Conservation (phyloP, 2,797 vertebrate genomes). For the Gymnodraco acuticeps region DNA sequence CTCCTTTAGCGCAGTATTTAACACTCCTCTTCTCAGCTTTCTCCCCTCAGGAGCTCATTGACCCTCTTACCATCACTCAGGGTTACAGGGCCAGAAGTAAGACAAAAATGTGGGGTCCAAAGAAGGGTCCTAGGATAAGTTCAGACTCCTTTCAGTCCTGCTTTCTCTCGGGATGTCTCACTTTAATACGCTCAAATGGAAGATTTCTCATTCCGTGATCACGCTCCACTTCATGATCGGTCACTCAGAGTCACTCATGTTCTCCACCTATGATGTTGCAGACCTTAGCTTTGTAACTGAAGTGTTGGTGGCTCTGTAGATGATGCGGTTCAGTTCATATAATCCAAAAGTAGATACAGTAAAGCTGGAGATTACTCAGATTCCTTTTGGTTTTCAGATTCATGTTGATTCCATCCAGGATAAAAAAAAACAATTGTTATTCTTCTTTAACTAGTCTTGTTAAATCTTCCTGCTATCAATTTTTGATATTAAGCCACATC, state of each 20-base stretch:
- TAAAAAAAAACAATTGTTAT: conserved; percentile 18
- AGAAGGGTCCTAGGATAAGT: conserved; percentile 31
- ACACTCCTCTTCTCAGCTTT: conserved; percentile 8
- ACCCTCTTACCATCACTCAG: conserved; percentile 18
- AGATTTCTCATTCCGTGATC: conserved; percentile 20
- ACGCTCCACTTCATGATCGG: conserved; percentile 32
- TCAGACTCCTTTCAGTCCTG: conserved; percentile 37
- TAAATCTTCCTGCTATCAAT: conserved; percentile 32
- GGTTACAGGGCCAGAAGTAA: conserved; percentile 16
- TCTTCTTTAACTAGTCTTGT: conserved; percentile 14
- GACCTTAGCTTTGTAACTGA: conserved; percentile 8
- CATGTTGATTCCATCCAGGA: conserved; percentile 13
- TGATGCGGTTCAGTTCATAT: background rate
- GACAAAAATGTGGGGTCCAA: conserved; percentile 2
- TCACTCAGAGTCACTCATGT: conserved; percentile 31
- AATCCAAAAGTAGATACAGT: conserved; percentile 24
- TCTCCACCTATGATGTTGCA: conserved; percentile 16
- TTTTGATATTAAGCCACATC: conserved; percentile 40
- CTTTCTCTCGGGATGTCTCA: conserved; percentile 11
- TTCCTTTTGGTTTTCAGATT: conserved; percentile 10
- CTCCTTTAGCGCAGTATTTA: conserved; percentile 16
- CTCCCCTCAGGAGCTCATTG: conserved; percentile 2
- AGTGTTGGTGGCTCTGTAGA: background rate
- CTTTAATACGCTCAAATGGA: conserved; percentile 16
- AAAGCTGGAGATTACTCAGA: conserved; percentile 12